Percentiles rank a stretch among this genome's conserved stretches.
These are phyloP conservation scores for Anabas testudineus DNA, from an alignment of 2,797 vertebrate species.

Conservation along the genomic window DNA sequence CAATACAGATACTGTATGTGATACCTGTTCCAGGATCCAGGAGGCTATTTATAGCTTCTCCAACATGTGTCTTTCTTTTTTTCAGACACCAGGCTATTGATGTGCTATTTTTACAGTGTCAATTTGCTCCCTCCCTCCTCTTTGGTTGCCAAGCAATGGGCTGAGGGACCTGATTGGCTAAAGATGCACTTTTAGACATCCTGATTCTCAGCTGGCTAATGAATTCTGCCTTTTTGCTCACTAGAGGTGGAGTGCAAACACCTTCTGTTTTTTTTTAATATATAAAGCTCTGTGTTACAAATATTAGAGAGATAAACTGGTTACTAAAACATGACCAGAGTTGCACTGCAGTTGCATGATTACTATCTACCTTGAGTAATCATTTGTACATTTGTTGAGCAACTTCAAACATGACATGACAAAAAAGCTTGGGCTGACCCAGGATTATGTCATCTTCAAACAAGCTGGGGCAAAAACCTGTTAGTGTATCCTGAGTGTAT, in stretches of 20 bases:
- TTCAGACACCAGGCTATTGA: constrained; percentile 87
- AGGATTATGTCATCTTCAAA: constrained; percentile 37
- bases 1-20: constrained; percentile 83
- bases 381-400: constrained; percentile 10
- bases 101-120: constrained; percentile 85
- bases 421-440: constrained; percentile 3
- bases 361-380: constrained; percentile 30
- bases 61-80: constrained; percentile 88
- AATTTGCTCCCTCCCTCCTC: constrained; percentile 74
- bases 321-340: constrained; percentile 1
- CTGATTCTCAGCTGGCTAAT: constrained; percentile 70
- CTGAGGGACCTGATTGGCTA: constrained; percentile 69
- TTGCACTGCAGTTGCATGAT: constrained; percentile 13
- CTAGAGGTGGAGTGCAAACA: constrained; percentile 11
- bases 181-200: constrained; percentile 71
- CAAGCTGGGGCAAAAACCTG: constrained; percentile 6
- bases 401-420: constrained; percentile 34
- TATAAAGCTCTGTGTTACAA: not conserved
- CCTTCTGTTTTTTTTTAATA: not conserved
- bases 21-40: constrained; percentile 79
- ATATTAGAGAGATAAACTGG: not conserved
- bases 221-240: constrained; percentile 54
- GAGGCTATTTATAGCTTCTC: constrained; percentile 91
- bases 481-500: not conserved
- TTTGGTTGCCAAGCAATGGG: constrained; percentile 80